Evolutionary conservation across 1,140 invertebrate genomes (phyloP), one percentile per base, ranked within the genome.

Genomic region (Conus ventricosus): DNA sequence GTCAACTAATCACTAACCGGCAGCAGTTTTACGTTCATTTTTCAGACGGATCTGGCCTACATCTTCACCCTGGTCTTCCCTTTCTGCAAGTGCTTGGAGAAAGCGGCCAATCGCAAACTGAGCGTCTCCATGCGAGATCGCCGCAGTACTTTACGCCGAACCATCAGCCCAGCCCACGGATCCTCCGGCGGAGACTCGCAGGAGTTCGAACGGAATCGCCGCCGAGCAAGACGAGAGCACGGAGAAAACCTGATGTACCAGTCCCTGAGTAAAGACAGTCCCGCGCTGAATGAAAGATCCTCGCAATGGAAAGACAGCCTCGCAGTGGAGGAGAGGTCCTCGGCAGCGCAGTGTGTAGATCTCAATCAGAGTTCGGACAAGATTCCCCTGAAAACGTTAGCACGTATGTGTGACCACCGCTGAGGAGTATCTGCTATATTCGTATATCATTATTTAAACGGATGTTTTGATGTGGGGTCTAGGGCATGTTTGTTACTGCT

Each of bases 81-180:
- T 4, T 91, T 88, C 81, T 91, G 90, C 67, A 63, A 80, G 39
- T 91, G 90, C 67, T 81, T 91, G 60, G 90, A 89, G 81, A 90
- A 89, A 53, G 13, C 88, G 78, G 88, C 88, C 27, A 83, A 55
- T 63, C 75, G 89, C 25, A 87, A 87, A 57, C 82, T 88, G 11
- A 91, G 90, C 84, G 55, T 90, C 75, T 91, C 90, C 17, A 90
- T 85, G 23, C 85, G 88, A 15, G 87, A 90, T 51, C 80, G 51
- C 51, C 80, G 80, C 80, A 54, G 39, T 51, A 63, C 82, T 5
- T n/a, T 67, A 10, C 54, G 57, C 5, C 54, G n/a, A 54, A 71
- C 67, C 17, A n/a, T 71, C 20, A 63, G 25, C 23, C 54, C 82
- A 20, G n/a, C 23, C 25, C 54, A 84, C 82, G 23, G 55, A 55